Conservation (phyloP, 2,797 vertebrate species). For the Lepus oiostolus region DNA sequence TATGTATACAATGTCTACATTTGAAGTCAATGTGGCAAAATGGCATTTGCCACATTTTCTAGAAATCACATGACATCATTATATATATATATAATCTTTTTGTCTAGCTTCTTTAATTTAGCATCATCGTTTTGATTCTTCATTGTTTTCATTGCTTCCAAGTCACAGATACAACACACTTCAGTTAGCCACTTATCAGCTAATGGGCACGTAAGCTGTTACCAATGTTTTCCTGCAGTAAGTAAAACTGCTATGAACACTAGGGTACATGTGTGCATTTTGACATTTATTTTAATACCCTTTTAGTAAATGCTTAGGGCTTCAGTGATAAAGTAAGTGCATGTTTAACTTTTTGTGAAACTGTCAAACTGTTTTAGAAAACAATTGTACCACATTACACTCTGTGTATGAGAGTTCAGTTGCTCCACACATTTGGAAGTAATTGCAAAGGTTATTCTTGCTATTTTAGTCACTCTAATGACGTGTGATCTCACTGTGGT, state of each 20-base stretch:
- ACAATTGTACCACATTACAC: neutral
- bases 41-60: neutral
- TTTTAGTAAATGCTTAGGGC: neutral
- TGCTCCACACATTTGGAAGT: neutral
- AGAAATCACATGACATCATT: no score
- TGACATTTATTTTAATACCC: neutral
- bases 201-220: neutral
- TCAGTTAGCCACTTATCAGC: neutral
- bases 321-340: neutral
- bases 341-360: neutral
- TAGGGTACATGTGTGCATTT: neutral
- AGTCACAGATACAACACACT: neutral
- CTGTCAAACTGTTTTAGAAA: neutral
- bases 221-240: neutral
- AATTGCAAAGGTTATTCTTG: neutral
- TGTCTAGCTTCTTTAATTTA: neutral
- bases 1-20: no score
- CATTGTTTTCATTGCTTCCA: neutral
- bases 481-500: neutral
- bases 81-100: neutral
- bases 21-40: no score
- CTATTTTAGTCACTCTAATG: neutral
- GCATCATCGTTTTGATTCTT: neutral
- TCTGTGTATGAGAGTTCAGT: neutral
- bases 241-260: neutral